Evolutionary conservation across 2,888 invertebrate species (phyloP).

Genomic region (Acanthoscelides obtectus): DNA sequence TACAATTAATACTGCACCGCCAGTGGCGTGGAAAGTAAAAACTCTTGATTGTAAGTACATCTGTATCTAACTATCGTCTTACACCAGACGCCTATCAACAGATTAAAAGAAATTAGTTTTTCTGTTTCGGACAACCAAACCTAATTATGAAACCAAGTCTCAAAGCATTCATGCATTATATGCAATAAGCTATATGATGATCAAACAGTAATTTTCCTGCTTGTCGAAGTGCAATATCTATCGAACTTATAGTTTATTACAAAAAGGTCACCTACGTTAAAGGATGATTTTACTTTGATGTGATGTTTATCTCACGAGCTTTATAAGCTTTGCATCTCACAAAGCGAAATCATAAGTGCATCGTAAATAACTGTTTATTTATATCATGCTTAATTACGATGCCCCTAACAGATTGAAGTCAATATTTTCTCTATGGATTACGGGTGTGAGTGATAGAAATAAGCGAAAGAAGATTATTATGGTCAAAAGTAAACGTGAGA

Average conservation of each 20-base stretch:
- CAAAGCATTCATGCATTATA: too few species aligned
- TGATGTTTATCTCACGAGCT: not conserved
- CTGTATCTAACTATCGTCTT: too few species aligned
- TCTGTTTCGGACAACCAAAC: too few species aligned
- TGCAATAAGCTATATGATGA: not conserved
- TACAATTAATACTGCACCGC: too few species aligned
- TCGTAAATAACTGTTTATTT: not conserved
- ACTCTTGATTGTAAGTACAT: too few species aligned
- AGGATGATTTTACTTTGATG: not conserved
- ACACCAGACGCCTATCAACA: too few species aligned
- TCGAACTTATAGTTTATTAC: not conserved
- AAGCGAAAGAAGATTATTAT: too few species aligned
- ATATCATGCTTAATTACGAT: not conserved
- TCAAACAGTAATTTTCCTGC: not conserved
- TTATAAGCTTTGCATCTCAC: not conserved
- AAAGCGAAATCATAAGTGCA: not conserved
- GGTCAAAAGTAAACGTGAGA: too few species aligned
- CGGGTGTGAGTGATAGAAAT: too few species aligned
- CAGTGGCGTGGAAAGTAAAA: too few species aligned
- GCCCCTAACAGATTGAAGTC: not conserved
- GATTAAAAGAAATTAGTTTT: too few species aligned
- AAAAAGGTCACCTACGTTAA: not conserved
- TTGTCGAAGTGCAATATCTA: not conserved
- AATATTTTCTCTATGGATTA: not conserved
- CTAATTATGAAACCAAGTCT: too few species aligned